Conservation (phyloP, 2,888 invertebrate genomes). For the Cepaea hortensis region DNA sequence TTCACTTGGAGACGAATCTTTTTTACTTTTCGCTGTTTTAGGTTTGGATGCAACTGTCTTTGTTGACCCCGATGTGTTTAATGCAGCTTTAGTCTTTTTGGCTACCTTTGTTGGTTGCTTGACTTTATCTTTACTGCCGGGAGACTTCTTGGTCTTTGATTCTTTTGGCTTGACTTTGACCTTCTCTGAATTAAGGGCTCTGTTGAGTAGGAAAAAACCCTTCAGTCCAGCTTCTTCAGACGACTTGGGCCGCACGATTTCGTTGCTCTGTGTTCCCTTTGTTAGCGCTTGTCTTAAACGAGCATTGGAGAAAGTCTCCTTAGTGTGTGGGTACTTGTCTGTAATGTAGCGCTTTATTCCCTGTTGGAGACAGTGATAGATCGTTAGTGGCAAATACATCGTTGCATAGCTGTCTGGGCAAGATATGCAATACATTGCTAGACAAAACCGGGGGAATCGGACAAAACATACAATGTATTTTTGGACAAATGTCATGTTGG, state of each 20-base stretch:
- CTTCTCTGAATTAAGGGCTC: constrained; percentile 22
- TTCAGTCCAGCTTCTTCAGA: constrained; percentile 53
- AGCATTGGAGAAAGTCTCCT: constrained; percentile 48
- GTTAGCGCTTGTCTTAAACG: constrained; percentile 59
- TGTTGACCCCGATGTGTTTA: not conserved
- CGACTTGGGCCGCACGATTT: constrained; percentile 58
- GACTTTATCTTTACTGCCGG: constrained; percentile 1
- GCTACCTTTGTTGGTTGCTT: not conserved
- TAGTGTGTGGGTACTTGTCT: constrained; percentile 23
- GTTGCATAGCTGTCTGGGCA: too few relatives aligned
- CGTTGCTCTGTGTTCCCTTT: constrained; percentile 58
- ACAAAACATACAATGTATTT: too few relatives aligned
- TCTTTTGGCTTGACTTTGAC: constrained; percentile 14
- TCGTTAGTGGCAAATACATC: too few relatives aligned
- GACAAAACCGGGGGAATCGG: too few relatives aligned
- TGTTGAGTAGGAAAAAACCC: constrained; percentile 41
- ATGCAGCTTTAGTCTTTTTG: not conserved
- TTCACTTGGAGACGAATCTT: not conserved
- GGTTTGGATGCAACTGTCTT: not conserved
- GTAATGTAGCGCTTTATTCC: constrained; percentile 24
- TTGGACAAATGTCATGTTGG: too few relatives aligned
- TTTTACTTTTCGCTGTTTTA: not conserved
- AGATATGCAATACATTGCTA: too few relatives aligned
- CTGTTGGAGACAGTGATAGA: constrained; percentile 1
- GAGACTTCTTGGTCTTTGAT: not conserved